A percentile compares a stretch with the other conserved stretches of the same genome.
These are phyloP conservation scores for Myripristis murdjan DNA, from an alignment of 2,797 vertebrate genomes.

Conservation along the genomic window DNA sequence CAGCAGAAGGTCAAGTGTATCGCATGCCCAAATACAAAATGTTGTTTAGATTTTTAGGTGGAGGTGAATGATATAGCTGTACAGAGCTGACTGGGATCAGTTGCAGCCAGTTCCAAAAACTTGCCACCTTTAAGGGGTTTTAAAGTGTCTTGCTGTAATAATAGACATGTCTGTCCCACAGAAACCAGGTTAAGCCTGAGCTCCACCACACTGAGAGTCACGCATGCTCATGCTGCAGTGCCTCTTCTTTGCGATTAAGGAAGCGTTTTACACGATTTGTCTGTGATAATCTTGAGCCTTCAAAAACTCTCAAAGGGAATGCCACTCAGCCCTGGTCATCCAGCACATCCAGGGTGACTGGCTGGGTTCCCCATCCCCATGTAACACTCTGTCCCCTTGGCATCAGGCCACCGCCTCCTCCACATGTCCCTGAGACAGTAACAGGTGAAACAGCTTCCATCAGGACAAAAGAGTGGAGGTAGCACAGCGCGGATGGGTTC, in stretches of 20 bases:
- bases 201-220: too few relatives aligned
- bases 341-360: slow-evolving; percentile 7
- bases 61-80: not conserved
- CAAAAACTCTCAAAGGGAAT: not conserved
- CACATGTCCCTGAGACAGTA: slow-evolving; percentile 8
- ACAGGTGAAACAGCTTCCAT: slow-evolving; percentile 45
- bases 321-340: slow-evolving; percentile 11
- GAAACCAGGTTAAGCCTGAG: too few relatives aligned
- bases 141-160: too few relatives aligned
- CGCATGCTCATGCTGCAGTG: too few relatives aligned
- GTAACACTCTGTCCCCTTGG: not conserved
- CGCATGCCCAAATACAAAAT: not conserved
- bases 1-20: slow-evolving; percentile 1
- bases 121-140: too few relatives aligned
- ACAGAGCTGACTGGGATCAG: not conserved
- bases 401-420: not conserved
- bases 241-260: too few relatives aligned
- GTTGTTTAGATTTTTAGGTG: not conserved
- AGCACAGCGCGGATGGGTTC: slow-evolving; percentile 34
- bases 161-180: too few relatives aligned
- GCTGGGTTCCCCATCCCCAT: too few relatives aligned
- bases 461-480: not conserved
- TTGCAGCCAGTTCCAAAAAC: not conserved
- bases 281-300: too few relatives aligned
- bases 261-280: too few relatives aligned